Evolutionary conservation across 2,888 invertebrate genomes (phyloP).

Genomic region (Epsilonema sp.): DNA sequence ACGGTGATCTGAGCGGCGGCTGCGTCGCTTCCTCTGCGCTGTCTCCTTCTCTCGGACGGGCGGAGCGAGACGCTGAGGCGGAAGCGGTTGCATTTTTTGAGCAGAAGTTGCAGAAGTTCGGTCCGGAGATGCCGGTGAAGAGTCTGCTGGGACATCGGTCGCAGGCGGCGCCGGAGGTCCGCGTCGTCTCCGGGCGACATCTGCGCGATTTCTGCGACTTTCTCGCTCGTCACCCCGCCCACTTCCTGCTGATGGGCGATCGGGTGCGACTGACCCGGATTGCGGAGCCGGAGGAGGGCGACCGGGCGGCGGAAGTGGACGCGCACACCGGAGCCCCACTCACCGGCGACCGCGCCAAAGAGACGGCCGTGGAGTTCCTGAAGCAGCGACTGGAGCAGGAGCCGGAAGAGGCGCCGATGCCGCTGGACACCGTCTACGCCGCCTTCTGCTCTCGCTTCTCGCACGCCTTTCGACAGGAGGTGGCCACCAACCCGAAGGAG

Average conservation of each 20-base stretch:
- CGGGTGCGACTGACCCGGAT: conserved; percentile 24
- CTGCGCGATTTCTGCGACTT: conserved; percentile 83
- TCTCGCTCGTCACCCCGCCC: conserved; percentile 57
- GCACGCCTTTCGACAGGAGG: conserved; percentile 34
- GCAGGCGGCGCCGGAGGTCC: conserved; percentile 76
- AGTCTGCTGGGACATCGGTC: conserved; percentile 50
- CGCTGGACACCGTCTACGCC: conserved; percentile 23
- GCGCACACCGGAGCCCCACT: conserved; percentile 24
- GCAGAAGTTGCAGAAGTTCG: conserved; percentile 79
- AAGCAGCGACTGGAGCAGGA: conserved; percentile 23
- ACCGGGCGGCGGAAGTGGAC: conserved; percentile 17
- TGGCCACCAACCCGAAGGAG: conserved; percentile 75
- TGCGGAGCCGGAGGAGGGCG: conserved; percentile 20
- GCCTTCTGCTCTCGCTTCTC: conserved; percentile 24
- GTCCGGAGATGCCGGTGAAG: conserved; percentile 85
- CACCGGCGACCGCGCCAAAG: conserved; percentile 24
- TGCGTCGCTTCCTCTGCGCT: conserved; percentile 21
- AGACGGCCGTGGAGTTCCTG: conserved; percentile 26
- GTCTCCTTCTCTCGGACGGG: conserved; percentile 13
- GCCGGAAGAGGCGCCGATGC: conserved; percentile 22
- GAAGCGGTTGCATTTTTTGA: conserved; percentile 96
- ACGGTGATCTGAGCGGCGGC: conserved; percentile 27
- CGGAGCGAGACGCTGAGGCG: conserved; percentile 65
- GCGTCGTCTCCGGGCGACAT: conserved; percentile 81
- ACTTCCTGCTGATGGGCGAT: conserved; percentile 45